Base-by-base conservation (phyloP, 2,797 vertebrate species). In the Esox lucius region DNA sequence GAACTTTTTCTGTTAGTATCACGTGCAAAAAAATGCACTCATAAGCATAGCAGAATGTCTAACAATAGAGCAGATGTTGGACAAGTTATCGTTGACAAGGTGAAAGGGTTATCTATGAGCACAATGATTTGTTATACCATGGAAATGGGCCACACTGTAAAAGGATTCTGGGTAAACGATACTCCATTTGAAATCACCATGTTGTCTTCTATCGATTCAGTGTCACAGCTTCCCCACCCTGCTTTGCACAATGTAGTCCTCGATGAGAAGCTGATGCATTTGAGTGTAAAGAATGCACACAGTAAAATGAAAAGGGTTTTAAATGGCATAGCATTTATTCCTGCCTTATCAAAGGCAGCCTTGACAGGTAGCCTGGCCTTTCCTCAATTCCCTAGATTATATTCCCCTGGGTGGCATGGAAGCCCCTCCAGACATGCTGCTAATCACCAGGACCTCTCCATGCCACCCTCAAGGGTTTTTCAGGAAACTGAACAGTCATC, bases 141-240 rank as follows among this genome's bases (percentile, higher is more conserved):
- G 16, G 26, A 66, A 33, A 66, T 66, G 28, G 64, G 15, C 15
- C 62, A 65, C 15, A 16, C 4, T 24, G 53, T n/a, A 28, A 26
- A 15, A 28, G 22, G 24, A 28, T 28, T 64, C 24, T 15, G 64
- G 13, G 26, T n/a, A 26, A 28, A 56, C 24, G n/a, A 12, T 4
- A 5, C 22, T 26, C 11, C 24, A 12, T 8, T 62, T 31, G 15
- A 16, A 24, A 64, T 24, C 61, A 11, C 61, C 80, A 24, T 68
- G 59, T 85, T 66, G 65, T 66, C 69, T 78, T 79, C 70, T 73
- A 72, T 86, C 82, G 71, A 76, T 83, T 85, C 78, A 85, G 80
- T 74, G 75, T 61, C 19, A n/a, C 59, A 26, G 74, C 73, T 81
- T 12, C 56, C 6, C n/a, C 49, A 61, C 59, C 46, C 28, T 22